phyloP scores from a whole-genome alignment of 2,113 vertebrate species.

The Atrichornis clamosus region DNA sequence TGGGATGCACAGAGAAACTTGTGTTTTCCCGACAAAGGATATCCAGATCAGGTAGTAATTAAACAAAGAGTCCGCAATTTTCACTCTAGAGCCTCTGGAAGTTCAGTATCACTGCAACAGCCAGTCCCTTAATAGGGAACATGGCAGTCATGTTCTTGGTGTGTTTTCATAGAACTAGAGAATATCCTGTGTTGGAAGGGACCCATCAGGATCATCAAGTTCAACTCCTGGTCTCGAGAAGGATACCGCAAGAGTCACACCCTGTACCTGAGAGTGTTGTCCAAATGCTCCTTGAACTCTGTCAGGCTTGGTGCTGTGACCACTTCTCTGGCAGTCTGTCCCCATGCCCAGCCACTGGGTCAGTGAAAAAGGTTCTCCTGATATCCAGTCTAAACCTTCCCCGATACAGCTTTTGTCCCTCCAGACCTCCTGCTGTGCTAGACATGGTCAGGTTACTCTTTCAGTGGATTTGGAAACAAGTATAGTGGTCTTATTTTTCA shows the following conservation, averaged over 20 bases:
- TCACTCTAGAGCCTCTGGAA: not conserved
- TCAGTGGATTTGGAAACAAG: not conserved
- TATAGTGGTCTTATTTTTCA: not conserved
- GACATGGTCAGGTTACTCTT: not conserved
- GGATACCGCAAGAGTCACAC: too few relatives aligned
- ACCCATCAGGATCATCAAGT: too few relatives aligned
- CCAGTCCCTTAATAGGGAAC: not conserved
- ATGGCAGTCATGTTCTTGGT: not conserved
- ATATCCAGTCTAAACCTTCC: not conserved
- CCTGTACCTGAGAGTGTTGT: too few relatives aligned
- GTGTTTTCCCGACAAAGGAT: not conserved
- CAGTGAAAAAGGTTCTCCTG: too few relatives aligned
- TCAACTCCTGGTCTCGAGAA: too few relatives aligned
- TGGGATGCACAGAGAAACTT: not conserved
- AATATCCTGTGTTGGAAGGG: too few relatives aligned
- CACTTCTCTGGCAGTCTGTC: too few relatives aligned
- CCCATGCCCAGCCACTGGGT: too few relatives aligned
- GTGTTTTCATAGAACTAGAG: not conserved
- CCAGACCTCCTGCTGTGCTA: not conserved
- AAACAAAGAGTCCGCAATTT: not conserved
- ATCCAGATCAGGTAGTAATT: not conserved
- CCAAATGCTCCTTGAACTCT: too few relatives aligned
- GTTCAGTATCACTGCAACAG: not conserved
- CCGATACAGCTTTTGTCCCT: not conserved
- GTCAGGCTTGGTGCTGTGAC: too few relatives aligned